Percentiles rank a stretch among this genome's conserved stretches.
These are phyloP conservation scores for Tanypteryx hageni DNA, from an alignment of 2,888 invertebrate genomes.

Conservation along the genomic window DNA sequence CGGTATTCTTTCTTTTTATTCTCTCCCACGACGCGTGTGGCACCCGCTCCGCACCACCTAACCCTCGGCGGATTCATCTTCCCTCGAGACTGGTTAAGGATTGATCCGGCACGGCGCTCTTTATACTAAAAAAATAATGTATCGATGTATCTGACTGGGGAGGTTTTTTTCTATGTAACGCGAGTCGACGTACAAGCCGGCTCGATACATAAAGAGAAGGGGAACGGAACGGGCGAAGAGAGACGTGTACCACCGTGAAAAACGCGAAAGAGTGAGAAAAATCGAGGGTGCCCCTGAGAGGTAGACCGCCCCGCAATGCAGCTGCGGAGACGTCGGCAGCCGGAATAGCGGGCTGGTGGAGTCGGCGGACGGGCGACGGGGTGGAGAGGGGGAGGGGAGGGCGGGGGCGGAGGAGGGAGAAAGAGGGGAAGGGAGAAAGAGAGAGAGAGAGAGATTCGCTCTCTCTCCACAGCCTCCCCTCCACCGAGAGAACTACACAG, in stretches of 20 bases:
- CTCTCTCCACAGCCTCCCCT: background rate
- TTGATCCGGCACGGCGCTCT: background rate
- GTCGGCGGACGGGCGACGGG: background rate
- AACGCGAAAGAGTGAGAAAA: background rate
- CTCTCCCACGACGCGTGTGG: background rate
- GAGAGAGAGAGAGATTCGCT: background rate
- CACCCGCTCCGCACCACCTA: conserved; percentile 6
- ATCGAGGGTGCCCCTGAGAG: background rate
- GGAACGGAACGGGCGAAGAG: background rate
- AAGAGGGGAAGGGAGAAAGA: background rate
- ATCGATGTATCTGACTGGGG: background rate
- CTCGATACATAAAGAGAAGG: background rate
- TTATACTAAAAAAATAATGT: background rate
- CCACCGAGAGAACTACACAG: background rate
- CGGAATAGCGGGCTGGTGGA: conserved; percentile 26
- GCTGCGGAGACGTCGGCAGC: conserved; percentile 44
- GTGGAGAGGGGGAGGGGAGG: background rate
- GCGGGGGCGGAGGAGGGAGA: background rate
- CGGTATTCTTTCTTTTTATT: too few relatives aligned
- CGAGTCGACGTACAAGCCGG: background rate
- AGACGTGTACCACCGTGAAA: background rate
- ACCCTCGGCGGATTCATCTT: conserved; percentile 7
- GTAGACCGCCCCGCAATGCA: conserved; percentile 55
- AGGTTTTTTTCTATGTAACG: background rate
- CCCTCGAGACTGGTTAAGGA: background rate